Evolutionary conservation across 2,797 vertebrate genomes (phyloP).

Genomic region (Syncerus caffer): DNA sequence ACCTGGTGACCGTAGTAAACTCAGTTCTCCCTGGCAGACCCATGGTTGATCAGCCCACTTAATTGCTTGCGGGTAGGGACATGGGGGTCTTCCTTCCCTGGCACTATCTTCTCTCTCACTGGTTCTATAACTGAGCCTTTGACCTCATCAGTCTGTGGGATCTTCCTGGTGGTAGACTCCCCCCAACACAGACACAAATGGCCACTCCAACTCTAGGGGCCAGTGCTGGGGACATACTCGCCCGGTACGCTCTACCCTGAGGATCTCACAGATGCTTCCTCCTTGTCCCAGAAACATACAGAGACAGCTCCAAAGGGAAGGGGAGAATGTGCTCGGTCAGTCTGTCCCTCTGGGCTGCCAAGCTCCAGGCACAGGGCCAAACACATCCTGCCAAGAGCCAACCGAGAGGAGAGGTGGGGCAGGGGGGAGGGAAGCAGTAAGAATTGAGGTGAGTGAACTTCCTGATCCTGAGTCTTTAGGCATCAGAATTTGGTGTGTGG

Average conservation of each 20-base stretch:
- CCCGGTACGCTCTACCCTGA: fast-evolving
- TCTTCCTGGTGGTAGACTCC: not conserved
- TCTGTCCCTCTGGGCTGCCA: not conserved
- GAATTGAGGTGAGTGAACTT: not conserved
- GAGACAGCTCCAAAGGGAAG: not conserved
- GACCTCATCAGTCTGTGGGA: no score
- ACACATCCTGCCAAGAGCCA: not conserved
- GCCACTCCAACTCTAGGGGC: no score
- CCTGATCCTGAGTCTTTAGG: not conserved
- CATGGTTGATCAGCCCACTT: not conserved
- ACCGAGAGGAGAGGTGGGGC: not conserved
- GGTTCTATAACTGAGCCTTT: not conserved
- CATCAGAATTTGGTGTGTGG: not conserved
- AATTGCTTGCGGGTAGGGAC: not conserved
- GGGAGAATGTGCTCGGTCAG: fast-evolving
- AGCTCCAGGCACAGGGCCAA: not conserved
- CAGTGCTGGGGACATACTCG: fast-evolving
- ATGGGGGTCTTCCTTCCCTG: not conserved
- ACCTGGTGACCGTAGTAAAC: not conserved
- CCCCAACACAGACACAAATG: fast-evolving
- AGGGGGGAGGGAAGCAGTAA: not conserved
- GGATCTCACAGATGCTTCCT: not conserved
- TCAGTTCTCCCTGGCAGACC: not conserved
- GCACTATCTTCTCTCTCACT: not conserved
- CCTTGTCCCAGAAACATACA: not conserved